Conservation (phyloP, 1,140 invertebrate genomes). For the Muscidifurax raptorellus region DNA sequence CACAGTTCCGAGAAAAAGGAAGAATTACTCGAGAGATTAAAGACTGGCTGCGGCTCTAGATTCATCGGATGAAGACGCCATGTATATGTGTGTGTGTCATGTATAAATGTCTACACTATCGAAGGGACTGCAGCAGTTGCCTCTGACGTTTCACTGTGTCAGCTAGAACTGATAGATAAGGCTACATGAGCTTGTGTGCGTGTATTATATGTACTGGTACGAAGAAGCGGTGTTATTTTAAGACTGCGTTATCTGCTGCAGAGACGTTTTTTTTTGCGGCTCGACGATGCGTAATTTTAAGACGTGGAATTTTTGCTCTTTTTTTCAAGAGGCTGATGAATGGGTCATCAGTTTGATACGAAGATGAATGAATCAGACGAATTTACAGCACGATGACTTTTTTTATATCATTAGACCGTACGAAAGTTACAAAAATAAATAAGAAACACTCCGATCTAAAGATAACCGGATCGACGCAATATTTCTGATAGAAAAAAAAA, state of each 20-base stretch:
- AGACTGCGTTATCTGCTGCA: background rate
- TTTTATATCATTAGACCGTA: no score
- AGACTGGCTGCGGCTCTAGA: background rate
- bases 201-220: background rate
- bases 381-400: no score
- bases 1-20: background rate
- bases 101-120: background rate
- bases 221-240: background rate
- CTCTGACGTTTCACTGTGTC: background rate
- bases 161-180: background rate
- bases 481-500: background rate
- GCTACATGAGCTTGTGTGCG: background rate
- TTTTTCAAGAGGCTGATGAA: background rate
- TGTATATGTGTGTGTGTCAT: background rate
- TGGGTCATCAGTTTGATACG: no score
- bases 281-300: no score
- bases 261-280: background rate
- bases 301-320: background rate
- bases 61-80: background rate
- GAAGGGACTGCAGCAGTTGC: background rate
- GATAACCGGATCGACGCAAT: background rate
- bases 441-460: background rate
- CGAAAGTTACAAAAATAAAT: no score
- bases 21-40: background rate
- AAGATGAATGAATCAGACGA: no score